phyloP scores from a whole-genome alignment of 2,797 vertebrate species.

The Heterohyrax brucei region DNA sequence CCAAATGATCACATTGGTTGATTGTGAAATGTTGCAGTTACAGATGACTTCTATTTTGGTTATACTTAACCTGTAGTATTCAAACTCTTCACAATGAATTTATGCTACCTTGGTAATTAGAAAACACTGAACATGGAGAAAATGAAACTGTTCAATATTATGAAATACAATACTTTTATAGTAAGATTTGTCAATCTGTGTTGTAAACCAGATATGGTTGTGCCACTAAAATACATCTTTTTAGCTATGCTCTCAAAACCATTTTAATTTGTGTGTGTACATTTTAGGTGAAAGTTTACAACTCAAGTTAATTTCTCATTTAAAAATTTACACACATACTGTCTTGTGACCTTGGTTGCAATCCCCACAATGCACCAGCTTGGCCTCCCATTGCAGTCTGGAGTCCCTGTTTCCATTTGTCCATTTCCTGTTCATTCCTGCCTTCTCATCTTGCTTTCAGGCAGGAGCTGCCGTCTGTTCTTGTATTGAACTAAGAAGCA shows the following conservation, averaged over 20 bases:
- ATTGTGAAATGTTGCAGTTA: background rate
- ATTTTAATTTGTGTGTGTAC: background rate
- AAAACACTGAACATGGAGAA: slow-evolving; percentile 2
- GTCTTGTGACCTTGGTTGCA: no score
- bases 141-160: slow-evolving; percentile 29
- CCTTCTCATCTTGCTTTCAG: no score
- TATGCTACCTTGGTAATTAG: background rate
- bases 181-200: slow-evolving; percentile 26
- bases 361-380: no score
- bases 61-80: slow-evolving; percentile 50
- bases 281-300: no score
- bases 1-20: background rate
- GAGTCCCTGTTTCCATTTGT: no score
- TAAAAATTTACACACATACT: no score
- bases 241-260: background rate
- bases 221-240: background rate
- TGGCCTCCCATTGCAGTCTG: no score
- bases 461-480: no score
- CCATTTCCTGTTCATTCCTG: no score
- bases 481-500: no score
- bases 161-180: background rate
- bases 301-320: no score
- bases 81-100: slow-evolving; percentile 11
- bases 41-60: slow-evolving; percentile 44
- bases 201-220: slow-evolving; percentile 23